A percentile compares a stretch with the other conserved stretches of the same genome.
These are phyloP conservation scores for Turritopsis dohrnii DNA, from an alignment of 30 jellyfish, hydroid and myxozoan genomes.

Conservation along the genomic window DNA sequence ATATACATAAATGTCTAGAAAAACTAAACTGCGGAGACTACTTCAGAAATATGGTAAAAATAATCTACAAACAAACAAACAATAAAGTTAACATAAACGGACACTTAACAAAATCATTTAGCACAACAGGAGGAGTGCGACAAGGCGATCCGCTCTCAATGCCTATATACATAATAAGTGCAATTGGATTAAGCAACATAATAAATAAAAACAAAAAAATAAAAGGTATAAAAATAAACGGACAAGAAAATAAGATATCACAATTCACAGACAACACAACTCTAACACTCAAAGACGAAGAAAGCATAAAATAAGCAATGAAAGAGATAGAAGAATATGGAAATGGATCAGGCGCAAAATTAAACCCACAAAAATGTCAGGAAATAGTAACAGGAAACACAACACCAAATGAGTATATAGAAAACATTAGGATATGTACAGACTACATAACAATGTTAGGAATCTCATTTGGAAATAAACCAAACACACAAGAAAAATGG, in stretches of 20 bases:
- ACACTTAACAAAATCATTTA: neutral
- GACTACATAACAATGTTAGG: no score
- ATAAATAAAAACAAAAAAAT: neutral
- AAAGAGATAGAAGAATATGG: neutral
- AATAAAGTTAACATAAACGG: neutral
- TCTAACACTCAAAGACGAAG: neutral
- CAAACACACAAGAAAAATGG: no score
- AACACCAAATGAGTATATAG: no score
- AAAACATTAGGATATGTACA: no score
- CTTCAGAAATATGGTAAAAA: neutral
- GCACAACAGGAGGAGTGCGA: neutral
- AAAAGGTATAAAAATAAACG: neutral
- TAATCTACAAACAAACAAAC: neutral
- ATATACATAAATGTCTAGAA: neutral
- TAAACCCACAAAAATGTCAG: neutral
- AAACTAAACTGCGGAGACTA: neutral
- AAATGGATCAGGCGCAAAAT: neutral
- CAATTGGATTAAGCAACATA: neutral
- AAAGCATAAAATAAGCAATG: neutral
- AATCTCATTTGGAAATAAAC: no score
- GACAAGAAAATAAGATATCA: neutral
- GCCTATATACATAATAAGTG: neutral
- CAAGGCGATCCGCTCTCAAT: neutral
- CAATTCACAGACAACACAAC: neutral
- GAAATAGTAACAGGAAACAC: no score